These are phyloP conservation scores for Pangasius macronema DNA, from an alignment of 2,797 vertebrate species.

Conservation along the genomic window DNA sequence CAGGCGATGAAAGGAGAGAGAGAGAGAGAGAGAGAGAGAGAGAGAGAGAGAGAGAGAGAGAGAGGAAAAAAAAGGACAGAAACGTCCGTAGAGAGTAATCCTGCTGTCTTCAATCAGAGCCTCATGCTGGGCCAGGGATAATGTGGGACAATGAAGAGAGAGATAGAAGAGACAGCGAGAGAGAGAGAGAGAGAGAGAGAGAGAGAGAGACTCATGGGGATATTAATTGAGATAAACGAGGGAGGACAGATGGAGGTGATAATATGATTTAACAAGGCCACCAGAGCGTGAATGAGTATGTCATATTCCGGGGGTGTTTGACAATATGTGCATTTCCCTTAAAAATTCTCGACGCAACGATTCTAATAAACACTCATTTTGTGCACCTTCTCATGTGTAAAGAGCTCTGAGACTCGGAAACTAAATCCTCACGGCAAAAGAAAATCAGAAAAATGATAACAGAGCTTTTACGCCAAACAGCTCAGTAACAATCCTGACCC, in stretches of 20 bases:
- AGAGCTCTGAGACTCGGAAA: background rate
- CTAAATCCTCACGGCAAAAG: background rate
- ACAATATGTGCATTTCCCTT: conserved; percentile 9
- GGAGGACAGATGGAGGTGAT: conserved; percentile 34
- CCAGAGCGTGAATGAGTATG: conserved; percentile 41
- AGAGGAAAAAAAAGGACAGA: conserved; percentile 12
- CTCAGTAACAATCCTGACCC: background rate
- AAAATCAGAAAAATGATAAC: background rate
- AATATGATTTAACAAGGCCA: conserved; percentile 30
- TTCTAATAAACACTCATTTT: background rate
- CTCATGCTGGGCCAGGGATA: conserved; percentile 24
- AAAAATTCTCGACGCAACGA: background rate
- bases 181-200: conserved; percentile 13
- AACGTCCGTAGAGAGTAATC: conserved; percentile 27
- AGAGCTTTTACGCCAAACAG: background rate
- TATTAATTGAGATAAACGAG: conserved; percentile 40
- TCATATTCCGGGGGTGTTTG: conserved; percentile 39
- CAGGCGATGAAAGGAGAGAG: conserved; percentile 21
- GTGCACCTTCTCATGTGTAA: background rate
- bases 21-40: conserved; percentile 11
- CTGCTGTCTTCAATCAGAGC: conserved; percentile 34
- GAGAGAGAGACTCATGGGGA: conserved; percentile 4
- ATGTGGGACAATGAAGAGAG: conserved; percentile 20
- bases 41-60: conserved; percentile 1
- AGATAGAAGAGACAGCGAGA: background rate